These are phyloP conservation scores for Hanleya hanleyi DNA, from an alignment of 2,888 invertebrate genomes.

Conservation along the genomic window DNA sequence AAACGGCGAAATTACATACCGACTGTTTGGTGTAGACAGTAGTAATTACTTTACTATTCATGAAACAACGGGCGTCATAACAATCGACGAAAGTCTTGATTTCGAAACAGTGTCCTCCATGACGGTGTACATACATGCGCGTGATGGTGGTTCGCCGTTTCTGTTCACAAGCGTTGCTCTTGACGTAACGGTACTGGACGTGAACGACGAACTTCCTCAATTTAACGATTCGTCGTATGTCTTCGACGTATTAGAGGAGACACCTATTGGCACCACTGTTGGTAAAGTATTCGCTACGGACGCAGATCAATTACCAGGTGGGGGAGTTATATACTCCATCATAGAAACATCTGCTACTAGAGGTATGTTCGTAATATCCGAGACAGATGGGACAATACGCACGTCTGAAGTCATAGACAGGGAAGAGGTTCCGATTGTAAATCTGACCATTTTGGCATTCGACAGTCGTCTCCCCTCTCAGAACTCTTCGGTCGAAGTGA, in stretches of 20 bases:
- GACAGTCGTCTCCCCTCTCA: background rate
- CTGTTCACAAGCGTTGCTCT: slow-evolving; percentile 80
- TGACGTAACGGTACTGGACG: slow-evolving; percentile 83
- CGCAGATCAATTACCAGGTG: slow-evolving; percentile 73
- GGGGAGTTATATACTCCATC: slow-evolving; percentile 87
- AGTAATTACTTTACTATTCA: background rate
- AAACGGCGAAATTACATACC: background rate
- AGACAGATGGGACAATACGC: background rate
- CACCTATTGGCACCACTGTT: slow-evolving; percentile 81
- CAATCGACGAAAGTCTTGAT: slow-evolving; percentile 76
- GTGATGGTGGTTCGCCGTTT: slow-evolving; percentile 73
- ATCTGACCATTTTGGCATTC: background rate
- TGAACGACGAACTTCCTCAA: slow-evolving; percentile 88
- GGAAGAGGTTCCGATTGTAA: background rate
- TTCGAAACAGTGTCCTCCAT: slow-evolving; percentile 84
- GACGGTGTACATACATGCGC: slow-evolving; percentile 78
- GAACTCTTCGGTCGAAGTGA: background rate
- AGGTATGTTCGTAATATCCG: background rate
- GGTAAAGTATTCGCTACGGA: slow-evolving; percentile 80
- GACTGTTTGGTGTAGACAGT: background rate
- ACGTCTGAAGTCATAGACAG: background rate
- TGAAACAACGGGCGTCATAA: background rate
- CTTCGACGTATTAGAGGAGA: slow-evolving; percentile 85
- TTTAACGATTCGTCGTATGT: slow-evolving; percentile 81
- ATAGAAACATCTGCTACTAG: slow-evolving; percentile 62